Base-by-base conservation (phyloP, 2,888 invertebrate genomes). In the Diaperis boleti region DNA sequence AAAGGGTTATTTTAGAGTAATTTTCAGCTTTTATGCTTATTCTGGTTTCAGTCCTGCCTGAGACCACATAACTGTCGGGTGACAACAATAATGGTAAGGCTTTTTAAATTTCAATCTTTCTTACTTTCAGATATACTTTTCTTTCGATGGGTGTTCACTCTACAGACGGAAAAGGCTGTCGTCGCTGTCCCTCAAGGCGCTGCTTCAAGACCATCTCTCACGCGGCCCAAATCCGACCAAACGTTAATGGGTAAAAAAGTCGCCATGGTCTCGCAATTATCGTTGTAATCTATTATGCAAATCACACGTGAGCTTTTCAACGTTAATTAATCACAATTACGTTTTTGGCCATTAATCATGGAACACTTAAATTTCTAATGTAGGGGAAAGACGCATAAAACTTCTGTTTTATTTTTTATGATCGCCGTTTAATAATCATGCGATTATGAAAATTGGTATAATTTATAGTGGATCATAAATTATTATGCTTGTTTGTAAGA, bases 281-380 rank as follows among this genome's bases (percentile, higher is more conserved):
- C 15, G 15, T 20, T 26, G 22, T 44, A 44, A 44, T 44, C 44
- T 31, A 47, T 47, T 47, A 47, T 47, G 47, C 31, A 29, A 47
- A 47, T 47, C 20, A 11, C 10, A 20, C 10, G 20, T 18, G 41
- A 20, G 41, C 41, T 17, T 42, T 42, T 42, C 41, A 42, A 11
- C 41, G 17, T 18, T 42, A 42, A 42, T 42, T 42, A 42, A 42
- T 42, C 41, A 42, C 41, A 42, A 42, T 42, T 42, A 42, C 20
- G 17, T 10, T 42, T 17, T 11, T 15, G 29, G 20, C 31, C 31
- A 31, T 47, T 47, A 47, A 47, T 47, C 47, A 47, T 31, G n/a
- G 31, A 10, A 17, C 29, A 8, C 13, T 45, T 11, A 42, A 42
- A 42, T 26, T 45, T 14, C n/a, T n/a, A n/a, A n/a, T n/a, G n/a